Evolutionary conservation across 53 echinoderm and acorn worm genomes (phyloP), one percentile per base, ranked within the genome.

Genomic region (Zoroaster sp.): DNA sequence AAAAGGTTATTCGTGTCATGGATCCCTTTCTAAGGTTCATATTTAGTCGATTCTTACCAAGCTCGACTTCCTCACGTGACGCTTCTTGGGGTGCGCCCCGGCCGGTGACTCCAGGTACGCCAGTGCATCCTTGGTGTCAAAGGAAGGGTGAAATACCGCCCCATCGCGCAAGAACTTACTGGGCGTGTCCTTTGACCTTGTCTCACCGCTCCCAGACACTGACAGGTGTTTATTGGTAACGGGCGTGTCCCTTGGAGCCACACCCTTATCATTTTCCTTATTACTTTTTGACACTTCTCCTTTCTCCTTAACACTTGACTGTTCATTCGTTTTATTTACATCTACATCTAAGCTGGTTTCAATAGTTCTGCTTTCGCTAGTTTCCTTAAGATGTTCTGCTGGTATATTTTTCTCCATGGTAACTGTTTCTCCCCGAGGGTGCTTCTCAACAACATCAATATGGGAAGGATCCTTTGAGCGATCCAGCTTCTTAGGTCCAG

Each of bases 51-150:
- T 40, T 38, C 87, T 75, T 87, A 96, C 96, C 91, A 98, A 65
- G 78, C 99, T 98, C 7, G 94, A 94, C 44, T 96, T 98, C 77
- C 94, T 91, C 34, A 83, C 74, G 34, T 89, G 93, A 20, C 90
- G 87, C 78, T 88, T 96, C 82, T 67, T 72, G 10, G 46, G 87
- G 18, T 73, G 49, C 4, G 76, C 46, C 39, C 90, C 82, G 0
- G 92, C 89, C 23, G 95, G 93, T 9, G 93, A 93, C 73, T 93
- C 95, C 72, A 95, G 73, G 32, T 66, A 92, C n/a, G 85, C 93
- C 35, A 93, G 54, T 0, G 89, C 95, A 68, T 93, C 95, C 52
- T 91, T 87, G 37, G 94, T 35, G 72, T 93, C 95, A 70, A 99
- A 99, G 40, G 92, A 71, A 9, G 99, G 99, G 20, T 87, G 74